Evolutionary conservation across 35 echinoderm and acorn worm species (phyloP).

Genomic region (Anneissia japonica): DNA sequence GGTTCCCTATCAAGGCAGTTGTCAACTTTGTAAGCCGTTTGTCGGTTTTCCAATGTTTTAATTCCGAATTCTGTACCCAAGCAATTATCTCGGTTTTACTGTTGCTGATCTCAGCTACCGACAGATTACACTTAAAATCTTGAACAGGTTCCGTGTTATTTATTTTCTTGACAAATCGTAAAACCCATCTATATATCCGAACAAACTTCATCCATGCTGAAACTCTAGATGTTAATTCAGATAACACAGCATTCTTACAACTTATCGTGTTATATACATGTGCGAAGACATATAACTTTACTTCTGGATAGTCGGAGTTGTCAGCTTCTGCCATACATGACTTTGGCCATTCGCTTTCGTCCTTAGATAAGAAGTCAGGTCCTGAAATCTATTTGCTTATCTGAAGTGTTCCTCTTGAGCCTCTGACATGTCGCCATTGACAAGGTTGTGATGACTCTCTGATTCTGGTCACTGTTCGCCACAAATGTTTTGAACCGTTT

Average conservation of each 20-base stretch:
- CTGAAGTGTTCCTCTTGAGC: constrained; percentile 22
- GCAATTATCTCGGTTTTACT: too few species aligned
- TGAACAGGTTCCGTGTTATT: too few species aligned
- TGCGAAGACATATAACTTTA: constrained; percentile 3
- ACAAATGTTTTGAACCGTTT: neutral
- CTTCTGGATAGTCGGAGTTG: constrained; percentile 4
- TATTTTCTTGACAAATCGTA: neutral
- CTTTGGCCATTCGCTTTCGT: constrained; percentile 16
- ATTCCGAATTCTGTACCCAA: too few species aligned
- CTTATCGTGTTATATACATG: too few species aligned
- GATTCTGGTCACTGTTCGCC: neutral
- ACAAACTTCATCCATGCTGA: constrained; percentile 21
- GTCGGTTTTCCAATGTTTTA: too few species aligned
- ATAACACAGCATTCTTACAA: neutral
- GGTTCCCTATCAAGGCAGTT: too few species aligned
- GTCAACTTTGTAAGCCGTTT: too few species aligned
- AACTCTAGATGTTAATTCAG: neutral
- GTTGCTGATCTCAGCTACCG: too few species aligned
- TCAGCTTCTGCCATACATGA: neutral
- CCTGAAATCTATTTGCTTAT: constrained; percentile 17
- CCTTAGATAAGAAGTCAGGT: constrained; percentile 19
- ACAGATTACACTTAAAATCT: too few species aligned
- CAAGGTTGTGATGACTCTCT: neutral
- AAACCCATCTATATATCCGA: constrained; percentile 15
- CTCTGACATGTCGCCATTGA: constrained; percentile 34